Conservation (phyloP, 2,888 invertebrate species). For the Aporophyla nigra region DNA sequence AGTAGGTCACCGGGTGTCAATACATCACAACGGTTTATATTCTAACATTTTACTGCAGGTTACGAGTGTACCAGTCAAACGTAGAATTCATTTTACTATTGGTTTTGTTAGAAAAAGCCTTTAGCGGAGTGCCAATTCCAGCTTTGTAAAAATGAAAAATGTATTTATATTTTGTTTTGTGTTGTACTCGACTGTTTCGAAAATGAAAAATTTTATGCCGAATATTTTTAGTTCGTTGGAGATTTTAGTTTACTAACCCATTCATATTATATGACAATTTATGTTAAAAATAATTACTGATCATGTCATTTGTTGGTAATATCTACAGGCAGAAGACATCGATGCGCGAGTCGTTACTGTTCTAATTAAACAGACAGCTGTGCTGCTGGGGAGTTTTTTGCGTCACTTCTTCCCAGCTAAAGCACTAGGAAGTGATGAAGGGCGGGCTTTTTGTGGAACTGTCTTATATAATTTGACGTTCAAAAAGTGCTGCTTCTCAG, state of each 20-base stretch:
- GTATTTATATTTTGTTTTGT: not conserved
- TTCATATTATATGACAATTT: not conserved
- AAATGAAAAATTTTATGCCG: not conserved
- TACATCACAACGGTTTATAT: constrained; percentile 19
- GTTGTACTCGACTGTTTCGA: not conserved
- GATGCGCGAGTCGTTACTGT: too few species aligned
- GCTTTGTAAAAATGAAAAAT: constrained; percentile 9
- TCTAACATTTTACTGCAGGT: not conserved
- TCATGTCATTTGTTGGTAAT: too few species aligned
- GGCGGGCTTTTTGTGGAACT: too few species aligned
- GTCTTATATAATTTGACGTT: too few species aligned
- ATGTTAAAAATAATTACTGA: not conserved
- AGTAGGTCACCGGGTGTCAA: constrained; percentile 43
- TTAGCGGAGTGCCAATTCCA: constrained; percentile 8
- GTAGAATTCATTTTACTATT: constrained; percentile 33
- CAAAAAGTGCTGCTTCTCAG: too few species aligned
- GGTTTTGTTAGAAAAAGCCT: constrained; percentile 7
- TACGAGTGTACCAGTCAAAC: not conserved
- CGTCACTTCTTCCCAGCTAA: too few species aligned
- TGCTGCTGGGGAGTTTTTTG: too few species aligned
- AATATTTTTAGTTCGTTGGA: not conserved
- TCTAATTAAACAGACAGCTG: too few species aligned
- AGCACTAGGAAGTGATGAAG: too few species aligned
- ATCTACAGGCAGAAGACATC: too few species aligned
- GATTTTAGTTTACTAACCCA: not conserved